Evolutionary conservation across 2,797 vertebrate species (phyloP), one percentile per base, ranked within the genome.

Genomic region (Diplodus puntazzo): DNA sequence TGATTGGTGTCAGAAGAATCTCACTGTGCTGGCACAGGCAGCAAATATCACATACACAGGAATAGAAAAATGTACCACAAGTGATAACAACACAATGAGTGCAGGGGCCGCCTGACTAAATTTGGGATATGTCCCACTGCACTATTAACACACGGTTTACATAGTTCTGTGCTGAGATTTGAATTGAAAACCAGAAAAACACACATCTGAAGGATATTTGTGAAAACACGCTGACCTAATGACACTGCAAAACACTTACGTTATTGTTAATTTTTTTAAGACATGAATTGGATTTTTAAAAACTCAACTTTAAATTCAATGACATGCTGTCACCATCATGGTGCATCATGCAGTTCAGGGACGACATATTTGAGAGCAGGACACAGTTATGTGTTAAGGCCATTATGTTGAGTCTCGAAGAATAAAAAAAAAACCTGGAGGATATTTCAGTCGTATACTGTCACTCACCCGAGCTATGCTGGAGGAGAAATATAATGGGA

Each of bases 401-500:
- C 82, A 91, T 89, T 88, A 91, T 84, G 73, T 82, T 81, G 80
- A 77, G 67, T 63, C 71, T 85, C 17, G 20, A 77, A 83, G 79
- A 77, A 77, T 39, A 39, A 80, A 89, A 77, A 77, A 82, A 70
- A 79, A 84, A 87, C 75, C 80, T 73, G 81, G 73, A 85, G 81
- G 68, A 85, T 85, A 87, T 90, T 90, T 89, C 82, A 81, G 77
- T 68, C 66, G 20, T 77, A 52, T 60, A 69, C 69, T 72, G 70
- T 84, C 63, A 49, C 77, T 84, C 83, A 84, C 79, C 85, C 79
- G 68, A 73, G 80, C 85, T 53, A 78, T 71, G 78, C 86, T 82
- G 80, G 78, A 90, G 80, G 74, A 89, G 84, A 90, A 90, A 91
- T 83, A 93, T 91, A 94, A 94, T 92, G 88, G 90, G 89, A 92